phyloP scores from a whole-genome alignment of 2,888 invertebrate genomes.

The Strigamia maritima region DNA sequence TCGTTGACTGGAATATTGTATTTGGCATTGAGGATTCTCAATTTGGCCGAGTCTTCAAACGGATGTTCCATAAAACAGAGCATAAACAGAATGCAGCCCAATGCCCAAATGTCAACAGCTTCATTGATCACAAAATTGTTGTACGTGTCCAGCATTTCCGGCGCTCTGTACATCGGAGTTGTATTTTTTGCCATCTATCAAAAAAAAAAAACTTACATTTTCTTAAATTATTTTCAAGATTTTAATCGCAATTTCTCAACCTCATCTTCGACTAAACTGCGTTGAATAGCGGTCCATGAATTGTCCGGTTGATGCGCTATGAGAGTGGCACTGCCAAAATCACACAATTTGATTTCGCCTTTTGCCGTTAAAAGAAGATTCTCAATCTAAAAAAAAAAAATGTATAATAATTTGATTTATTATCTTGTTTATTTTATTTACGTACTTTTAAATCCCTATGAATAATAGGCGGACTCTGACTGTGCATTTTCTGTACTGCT shows the following conservation, averaged over 20 bases:
- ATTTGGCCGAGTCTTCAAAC: constrained; percentile 89
- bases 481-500: constrained; percentile 91
- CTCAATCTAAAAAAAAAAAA: constrained; percentile 63
- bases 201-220: constrained; percentile 35
- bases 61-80: constrained; percentile 93
- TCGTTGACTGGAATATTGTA: constrained; percentile 79
- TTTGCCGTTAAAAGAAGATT: constrained; percentile 84
- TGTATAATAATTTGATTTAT: background rate
- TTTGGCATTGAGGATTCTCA: constrained; percentile 94
- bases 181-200: constrained; percentile 58
- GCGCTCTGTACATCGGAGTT: constrained; percentile 84
- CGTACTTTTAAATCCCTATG: constrained; percentile 90
- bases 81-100: constrained; percentile 91
- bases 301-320: constrained; percentile 71
- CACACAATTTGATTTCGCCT: constrained; percentile 87
- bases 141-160: constrained; percentile 98
- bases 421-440: background rate
- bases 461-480: constrained; percentile 81
- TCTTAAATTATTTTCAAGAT: too few species aligned
- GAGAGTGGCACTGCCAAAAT: constrained; percentile 92
- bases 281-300: constrained; percentile 87
- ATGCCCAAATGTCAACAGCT: constrained; percentile 91
- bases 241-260: constrained; percentile 57
- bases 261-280: constrained; percentile 89
- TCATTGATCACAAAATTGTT: constrained; percentile 89